Conservation (phyloP, 2,888 invertebrate genomes). For the Patella ulyssiponensis region DNA sequence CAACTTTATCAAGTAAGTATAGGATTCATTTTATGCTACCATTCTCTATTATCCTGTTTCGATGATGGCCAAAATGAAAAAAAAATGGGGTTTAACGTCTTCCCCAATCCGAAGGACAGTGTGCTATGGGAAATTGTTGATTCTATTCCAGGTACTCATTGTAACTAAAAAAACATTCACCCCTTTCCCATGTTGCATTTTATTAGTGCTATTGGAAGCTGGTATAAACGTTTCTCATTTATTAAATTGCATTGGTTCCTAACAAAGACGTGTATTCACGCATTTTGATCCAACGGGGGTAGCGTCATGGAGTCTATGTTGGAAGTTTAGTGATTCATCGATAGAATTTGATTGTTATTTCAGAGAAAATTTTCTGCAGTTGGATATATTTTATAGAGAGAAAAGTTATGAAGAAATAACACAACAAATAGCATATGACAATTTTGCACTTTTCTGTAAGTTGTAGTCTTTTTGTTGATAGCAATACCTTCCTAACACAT, state of each 20-base stretch:
- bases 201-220: too few species aligned
- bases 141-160: too few species aligned
- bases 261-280: not conserved
- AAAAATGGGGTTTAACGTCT: too few species aligned
- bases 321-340: not conserved
- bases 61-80: too few species aligned
- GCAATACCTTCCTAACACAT: too few species aligned
- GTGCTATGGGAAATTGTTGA: too few species aligned
- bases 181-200: too few species aligned
- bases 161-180: too few species aligned
- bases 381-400: slow-evolving; percentile 60
- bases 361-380: slow-evolving; percentile 59
- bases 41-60: too few species aligned
- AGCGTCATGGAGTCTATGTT: not conserved
- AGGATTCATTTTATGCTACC: not conserved
- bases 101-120: too few species aligned
- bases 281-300: not conserved
- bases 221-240: too few species aligned
- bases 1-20: slow-evolving; percentile 49
- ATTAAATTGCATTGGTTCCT: too few species aligned
- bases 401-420: slow-evolving; percentile 58
- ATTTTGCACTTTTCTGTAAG: slow-evolving; percentile 60
- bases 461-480: slow-evolving; percentile 14
- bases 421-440: slow-evolving; percentile 58
- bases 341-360: slow-evolving; percentile 23